Evolutionary conservation across 2,113 vertebrate species (phyloP), one percentile per base, ranked within the genome.

Genomic region (Ovibos moschatus): DNA sequence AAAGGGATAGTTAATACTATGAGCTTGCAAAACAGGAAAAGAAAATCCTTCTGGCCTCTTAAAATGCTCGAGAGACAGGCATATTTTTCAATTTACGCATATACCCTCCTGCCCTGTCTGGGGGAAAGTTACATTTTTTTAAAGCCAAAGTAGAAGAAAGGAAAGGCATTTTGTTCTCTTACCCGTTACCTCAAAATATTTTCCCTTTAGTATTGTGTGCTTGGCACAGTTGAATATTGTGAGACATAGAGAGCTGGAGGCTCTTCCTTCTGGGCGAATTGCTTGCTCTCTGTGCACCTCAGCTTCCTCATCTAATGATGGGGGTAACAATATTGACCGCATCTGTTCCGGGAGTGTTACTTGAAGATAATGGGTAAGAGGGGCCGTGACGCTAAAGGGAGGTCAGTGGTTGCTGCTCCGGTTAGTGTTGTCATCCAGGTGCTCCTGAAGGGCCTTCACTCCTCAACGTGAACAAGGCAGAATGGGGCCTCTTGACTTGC

Each of bases 31-130:
- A 91, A 55, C 50, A 40, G 21, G 30, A 60, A n/a, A 64, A 19
- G 45, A 45, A 58, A 51, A 30, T 25, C 43, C 67, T 58, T 45
- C 9, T 91, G 62, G 9, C 45, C 94, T 92, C 33, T 83, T 60
- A 53, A 33, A 47, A 30, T 78, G 13, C 60, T 83, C 17, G 36
- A 50, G 94, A 84, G 71, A 81, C 28, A 23, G 71, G n/a, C 5
- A 9, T 50, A 55, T 50, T 95, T 97, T 87, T 97, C 89, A 92
- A 55, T 87, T 78, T 93, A 95, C 91, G 62, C 62, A 7, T 55
- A 12, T 50, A 1, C 33, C 53, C 55, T 84, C 23, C 14, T n/a
- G 6, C 16, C 60, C 60, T 6, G 40, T 81, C 47, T 55, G 14
- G 57, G 23, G 47, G n/a, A 93, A 89, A 45, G 71, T 86, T 15